Evolutionary conservation across 1,140 invertebrate genomes (phyloP), one percentile per base, ranked within the genome.

Genomic region (Rhizoglyphus robini): DNA sequence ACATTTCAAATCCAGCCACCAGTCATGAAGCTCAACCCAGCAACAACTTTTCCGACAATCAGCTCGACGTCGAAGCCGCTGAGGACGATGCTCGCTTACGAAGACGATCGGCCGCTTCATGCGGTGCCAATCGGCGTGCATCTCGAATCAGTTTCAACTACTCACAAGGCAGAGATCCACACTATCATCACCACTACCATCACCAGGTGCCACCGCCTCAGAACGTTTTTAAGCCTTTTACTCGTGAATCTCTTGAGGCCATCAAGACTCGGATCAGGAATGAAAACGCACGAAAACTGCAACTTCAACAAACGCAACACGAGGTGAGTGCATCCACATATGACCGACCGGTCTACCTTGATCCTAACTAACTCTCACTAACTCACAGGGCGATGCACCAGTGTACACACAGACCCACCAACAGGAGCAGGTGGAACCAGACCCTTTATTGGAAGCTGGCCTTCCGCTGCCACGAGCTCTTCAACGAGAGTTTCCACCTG

Each of bases 261-360:
- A 93, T 96, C 79, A 88, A 95, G 81, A 81, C 85, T 78, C 85
- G 90, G 74, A 93, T 94, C 78, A 87, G 88, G 74, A 88, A 90
- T 79, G 90, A 94, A 83, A 81, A 89, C 84, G 89, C 87, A 78
- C 90, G 90, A 82, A 89, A 90, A 82, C 88, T 88, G 81, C 89
- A 93, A 83, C 83, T 91, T 79, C 87, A 93, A 83, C 88, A 88
- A 83, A 54, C 46, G 18, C 31, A 65, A 54, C 15, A 65, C 20
- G 34, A 36, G 5, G 34, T 65, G 23, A 48, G 27, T 4, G 4
- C 11, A 60, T 67, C n/a, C 68, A n/a, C n/a, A n/a, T n/a, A n/a
- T n/a, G n/a, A n/a, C n/a, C n/a, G n/a, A n/a, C n/a, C n/a, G n/a
- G n/a, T n/a, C n/a, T n/a, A n/a, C n/a, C n/a, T n/a, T n/a, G n/a